Percentiles rank a stretch among this genome's conserved stretches.
These are phyloP conservation scores for Cynopterus brachyotis DNA, from an alignment of 2,113 vertebrate genomes.

Conservation along the genomic window DNA sequence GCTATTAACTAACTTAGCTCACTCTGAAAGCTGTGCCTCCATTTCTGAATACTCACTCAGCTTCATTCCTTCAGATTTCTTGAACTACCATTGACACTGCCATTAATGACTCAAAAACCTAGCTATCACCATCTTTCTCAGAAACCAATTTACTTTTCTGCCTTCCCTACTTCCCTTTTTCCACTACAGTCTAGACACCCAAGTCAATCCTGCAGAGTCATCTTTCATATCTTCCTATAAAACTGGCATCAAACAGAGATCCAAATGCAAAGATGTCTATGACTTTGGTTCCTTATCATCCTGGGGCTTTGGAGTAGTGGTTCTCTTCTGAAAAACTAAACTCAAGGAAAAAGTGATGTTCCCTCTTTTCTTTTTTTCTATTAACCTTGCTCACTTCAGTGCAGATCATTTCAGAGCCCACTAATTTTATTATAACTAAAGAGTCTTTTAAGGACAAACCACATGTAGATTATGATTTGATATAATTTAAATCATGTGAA, in stretches of 20 bases:
- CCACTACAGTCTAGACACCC: background rate
- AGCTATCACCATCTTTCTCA: background rate
- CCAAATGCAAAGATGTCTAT: background rate
- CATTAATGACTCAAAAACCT: background rate
- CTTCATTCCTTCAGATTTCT: background rate
- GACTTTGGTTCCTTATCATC: background rate
- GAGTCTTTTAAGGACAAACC: background rate
- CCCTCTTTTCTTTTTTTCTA: background rate
- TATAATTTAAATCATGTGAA: background rate
- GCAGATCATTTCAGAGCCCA: background rate
- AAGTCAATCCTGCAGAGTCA: background rate
- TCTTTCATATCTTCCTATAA: background rate
- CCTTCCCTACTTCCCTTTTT: background rate
- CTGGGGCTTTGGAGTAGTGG: background rate
- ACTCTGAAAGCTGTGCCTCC: background rate
- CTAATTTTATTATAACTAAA: background rate
- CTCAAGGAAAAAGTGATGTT: background rate
- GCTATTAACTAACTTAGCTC: background rate
- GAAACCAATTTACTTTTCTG: background rate
- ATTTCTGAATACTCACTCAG: background rate
- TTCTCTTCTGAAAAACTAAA: background rate
- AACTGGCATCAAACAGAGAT: background rate
- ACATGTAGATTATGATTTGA: background rate
- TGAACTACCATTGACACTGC: background rate
- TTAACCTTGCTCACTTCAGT: background rate